Evolutionary conservation across 2,888 invertebrate genomes (phyloP).

Genomic region (Eupelmus urozonus): DNA sequence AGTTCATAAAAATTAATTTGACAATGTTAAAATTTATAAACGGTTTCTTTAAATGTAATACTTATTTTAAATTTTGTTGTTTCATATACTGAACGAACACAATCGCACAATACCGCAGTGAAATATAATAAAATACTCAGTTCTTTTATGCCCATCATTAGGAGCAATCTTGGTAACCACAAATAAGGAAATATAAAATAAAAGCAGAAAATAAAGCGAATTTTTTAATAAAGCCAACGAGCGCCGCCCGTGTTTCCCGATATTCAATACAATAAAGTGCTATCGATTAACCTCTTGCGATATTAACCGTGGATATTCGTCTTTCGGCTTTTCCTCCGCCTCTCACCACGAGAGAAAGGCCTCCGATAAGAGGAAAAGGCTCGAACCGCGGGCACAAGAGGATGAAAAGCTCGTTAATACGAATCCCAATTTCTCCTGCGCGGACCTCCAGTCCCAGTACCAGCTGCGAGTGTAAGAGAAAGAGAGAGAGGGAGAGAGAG

Average conservation of each 20-base stretch:
- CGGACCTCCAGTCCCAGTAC: conserved; percentile 7
- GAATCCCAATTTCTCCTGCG: conserved; percentile 61
- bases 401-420: conserved; percentile 70
- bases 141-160: conserved; percentile 3
- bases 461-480: conserved; percentile 1
- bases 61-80: too few relatives aligned
- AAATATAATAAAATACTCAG: conserved; percentile 11
- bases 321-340: not conserved
- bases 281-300: conserved; percentile 44
- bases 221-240: conserved; percentile 42
- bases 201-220: conserved; percentile 15
- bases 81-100: not conserved
- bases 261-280: conserved; percentile 51
- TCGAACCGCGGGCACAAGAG: conserved; percentile 37
- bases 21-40: too few relatives aligned
- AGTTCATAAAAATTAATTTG: too few relatives aligned
- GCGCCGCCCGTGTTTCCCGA: conserved; percentile 3
- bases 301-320: conserved; percentile 47
- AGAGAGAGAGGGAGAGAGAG: conserved; percentile 28
- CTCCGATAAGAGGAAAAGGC: conserved; percentile 1
- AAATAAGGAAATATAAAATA: conserved; percentile 9
- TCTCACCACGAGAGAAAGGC: not conserved
- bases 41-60: too few relatives aligned
- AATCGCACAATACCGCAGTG: not conserved
- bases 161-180: not conserved